Evolutionary conservation across 2,888 invertebrate species (phyloP), one percentile per base, ranked within the genome.

Genomic region (Tupiocoris notatus): DNA sequence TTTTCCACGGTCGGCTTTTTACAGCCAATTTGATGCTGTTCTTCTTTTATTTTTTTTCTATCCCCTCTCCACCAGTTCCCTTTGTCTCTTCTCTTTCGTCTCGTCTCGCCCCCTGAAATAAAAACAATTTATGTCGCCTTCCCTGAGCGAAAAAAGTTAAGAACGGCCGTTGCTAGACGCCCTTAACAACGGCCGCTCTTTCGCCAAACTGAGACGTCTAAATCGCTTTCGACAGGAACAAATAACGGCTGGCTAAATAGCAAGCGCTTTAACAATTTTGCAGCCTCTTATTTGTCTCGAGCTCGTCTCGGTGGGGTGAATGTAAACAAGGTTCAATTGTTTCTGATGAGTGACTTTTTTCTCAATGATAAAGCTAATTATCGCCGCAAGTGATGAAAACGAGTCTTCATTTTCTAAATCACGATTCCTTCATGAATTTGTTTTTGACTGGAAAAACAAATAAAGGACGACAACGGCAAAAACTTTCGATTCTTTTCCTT

Each of bases 1-100:
- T 70, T 70, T 70, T 59, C 18, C 70, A 25, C 70, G 17, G 70
- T 59, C 70, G 54, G 70, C 24, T 70, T 70, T 70, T 59, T 59
- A 70, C 70, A 59, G 70, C 70, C 70, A 70, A 70, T 70, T 70
- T 70, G 59, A 70, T 24, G 24, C 16, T 23, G 57, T 70, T 70
- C 21, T 70, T 59, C 59, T 25, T 57, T 70, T 25, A 7, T 6
- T 23, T 58, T 56, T 21, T 39, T 12, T 39, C 39, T 12, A 3
- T 12, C 39, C 39, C 12, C 39, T 39, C n/a, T n/a, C n/a, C n/a
- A n/a, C n/a, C n/a, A n/a, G n/a, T n/a, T n/a, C n/a, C n/a, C n/a
- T 39, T 39, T 39, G 39, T 39, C 39, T 39, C 39, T 39, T 39
- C 12, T 3, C 39, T 39, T 39, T 39, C 39, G 39, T 39, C 39